These are phyloP conservation scores for Apocrypta bakeri DNA, from an alignment of 1,140 invertebrate genomes.

Conservation along the genomic window DNA sequence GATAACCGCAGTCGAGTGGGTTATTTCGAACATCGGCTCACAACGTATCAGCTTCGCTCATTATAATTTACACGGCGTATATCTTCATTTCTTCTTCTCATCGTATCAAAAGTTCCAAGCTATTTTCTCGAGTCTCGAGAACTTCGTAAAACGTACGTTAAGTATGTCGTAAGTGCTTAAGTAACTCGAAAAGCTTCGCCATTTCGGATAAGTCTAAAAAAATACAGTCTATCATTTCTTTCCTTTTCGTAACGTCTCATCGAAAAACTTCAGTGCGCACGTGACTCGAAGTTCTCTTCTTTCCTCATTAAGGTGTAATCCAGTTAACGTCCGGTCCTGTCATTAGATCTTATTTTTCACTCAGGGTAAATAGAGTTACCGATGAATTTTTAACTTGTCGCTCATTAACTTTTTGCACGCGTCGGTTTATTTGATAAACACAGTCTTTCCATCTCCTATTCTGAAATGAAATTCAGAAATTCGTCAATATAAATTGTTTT, in stretches of 20 bases:
- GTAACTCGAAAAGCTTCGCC: slow-evolving; percentile 47
- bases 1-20: not conserved
- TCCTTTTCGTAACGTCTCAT: slow-evolving; percentile 13
- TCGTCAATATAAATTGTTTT: not conserved
- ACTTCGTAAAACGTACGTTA: slow-evolving; percentile 37
- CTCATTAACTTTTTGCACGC: slow-evolving; percentile 17
- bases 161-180: slow-evolving; percentile 37
- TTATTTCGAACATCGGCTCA: not conserved
- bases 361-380: slow-evolving; percentile 34
- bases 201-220: slow-evolving; percentile 59
- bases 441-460: slow-evolving; percentile 38
- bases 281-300: not conserved
- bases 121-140: too few species aligned
- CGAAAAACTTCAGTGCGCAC: not conserved
- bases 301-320: not conserved
- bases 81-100: not conserved
- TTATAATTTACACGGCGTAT: slow-evolving; percentile 25
- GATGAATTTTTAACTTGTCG: not conserved
- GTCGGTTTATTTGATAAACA: slow-evolving; percentile 15
- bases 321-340: not conserved
- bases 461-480: not conserved
- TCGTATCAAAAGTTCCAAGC: not conserved
- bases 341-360: slow-evolving; percentile 4
- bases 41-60: not conserved
- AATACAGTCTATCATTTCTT: slow-evolving; percentile 65